phyloP scores from a whole-genome alignment of 2,113 vertebrate genomes.

The Leucopsar rothschildi region DNA sequence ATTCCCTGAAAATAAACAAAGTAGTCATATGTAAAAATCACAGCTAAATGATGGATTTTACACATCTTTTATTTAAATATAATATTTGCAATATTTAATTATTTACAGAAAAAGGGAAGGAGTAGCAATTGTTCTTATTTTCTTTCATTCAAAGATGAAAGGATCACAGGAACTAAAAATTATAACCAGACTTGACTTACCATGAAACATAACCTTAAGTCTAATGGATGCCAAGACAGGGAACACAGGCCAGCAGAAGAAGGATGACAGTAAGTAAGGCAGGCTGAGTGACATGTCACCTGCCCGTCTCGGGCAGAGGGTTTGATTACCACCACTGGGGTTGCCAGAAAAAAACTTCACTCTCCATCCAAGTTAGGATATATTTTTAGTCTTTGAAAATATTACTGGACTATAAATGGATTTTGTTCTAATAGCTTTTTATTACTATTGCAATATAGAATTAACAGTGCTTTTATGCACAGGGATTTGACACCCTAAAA shows the following conservation, averaged over 20 bases:
- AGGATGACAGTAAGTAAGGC: background rate
- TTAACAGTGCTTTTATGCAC: background rate
- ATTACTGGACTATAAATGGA: background rate
- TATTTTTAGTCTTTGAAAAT: slow-evolving; percentile 58
- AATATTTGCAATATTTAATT: background rate
- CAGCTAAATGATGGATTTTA: background rate
- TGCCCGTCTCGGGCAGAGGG: slow-evolving; percentile 1
- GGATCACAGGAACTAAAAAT: background rate
- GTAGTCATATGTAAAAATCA: background rate
- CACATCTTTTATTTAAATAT: background rate
- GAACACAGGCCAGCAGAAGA: background rate
- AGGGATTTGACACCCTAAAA: background rate
- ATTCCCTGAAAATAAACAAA: background rate
- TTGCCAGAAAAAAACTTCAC: background rate
- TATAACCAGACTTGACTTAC: background rate
- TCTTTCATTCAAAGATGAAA: background rate
- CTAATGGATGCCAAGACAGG: background rate
- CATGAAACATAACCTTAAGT: background rate
- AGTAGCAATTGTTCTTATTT: background rate
- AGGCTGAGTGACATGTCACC: slow-evolving; percentile 25
- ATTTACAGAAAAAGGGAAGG: background rate
- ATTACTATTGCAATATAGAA: background rate
- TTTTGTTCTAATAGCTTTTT: background rate
- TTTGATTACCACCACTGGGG: background rate
- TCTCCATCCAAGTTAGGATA: background rate